Evolutionary conservation across 2,113 vertebrate genomes (phyloP).

Genomic region (Dicerorhinus sumatrensis): DNA sequence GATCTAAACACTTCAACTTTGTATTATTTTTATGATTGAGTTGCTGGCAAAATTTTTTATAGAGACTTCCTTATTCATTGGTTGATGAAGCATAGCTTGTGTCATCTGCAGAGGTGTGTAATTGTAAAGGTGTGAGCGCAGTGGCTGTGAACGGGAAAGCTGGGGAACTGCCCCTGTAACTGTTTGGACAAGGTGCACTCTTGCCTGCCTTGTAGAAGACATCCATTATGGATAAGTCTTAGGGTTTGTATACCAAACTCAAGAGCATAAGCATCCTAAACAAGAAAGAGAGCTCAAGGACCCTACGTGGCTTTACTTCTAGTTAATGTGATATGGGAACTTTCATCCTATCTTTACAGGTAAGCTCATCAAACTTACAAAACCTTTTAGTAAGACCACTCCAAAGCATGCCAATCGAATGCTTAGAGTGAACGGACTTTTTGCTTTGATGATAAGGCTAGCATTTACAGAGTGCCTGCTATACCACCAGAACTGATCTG

Average conservation of each 20-base stretch:
- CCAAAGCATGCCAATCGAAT: background rate
- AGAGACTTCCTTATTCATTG: background rate
- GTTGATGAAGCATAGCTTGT: background rate
- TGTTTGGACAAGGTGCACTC: background rate
- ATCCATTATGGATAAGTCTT: background rate
- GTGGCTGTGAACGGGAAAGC: background rate
- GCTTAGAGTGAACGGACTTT: background rate
- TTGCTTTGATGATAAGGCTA: background rate
- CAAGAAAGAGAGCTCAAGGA: background rate
- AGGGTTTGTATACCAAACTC: background rate
- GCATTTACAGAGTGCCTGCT: background rate
- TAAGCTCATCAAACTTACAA: background rate
- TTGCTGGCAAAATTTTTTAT: background rate
- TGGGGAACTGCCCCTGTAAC: background rate
- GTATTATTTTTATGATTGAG: background rate
- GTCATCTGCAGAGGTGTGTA: too few species aligned
- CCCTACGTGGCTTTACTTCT: background rate
- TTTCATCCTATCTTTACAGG: background rate
- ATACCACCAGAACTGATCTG: background rate
- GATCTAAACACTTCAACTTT: background rate
- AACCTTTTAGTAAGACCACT: background rate
- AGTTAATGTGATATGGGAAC: background rate
- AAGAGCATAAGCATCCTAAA: background rate
- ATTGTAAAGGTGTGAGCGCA: background rate
- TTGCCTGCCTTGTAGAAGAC: background rate